These are phyloP conservation scores for Bombycilla garrulus DNA, from an alignment of 2,113 vertebrate species.

Conservation along the genomic window DNA sequence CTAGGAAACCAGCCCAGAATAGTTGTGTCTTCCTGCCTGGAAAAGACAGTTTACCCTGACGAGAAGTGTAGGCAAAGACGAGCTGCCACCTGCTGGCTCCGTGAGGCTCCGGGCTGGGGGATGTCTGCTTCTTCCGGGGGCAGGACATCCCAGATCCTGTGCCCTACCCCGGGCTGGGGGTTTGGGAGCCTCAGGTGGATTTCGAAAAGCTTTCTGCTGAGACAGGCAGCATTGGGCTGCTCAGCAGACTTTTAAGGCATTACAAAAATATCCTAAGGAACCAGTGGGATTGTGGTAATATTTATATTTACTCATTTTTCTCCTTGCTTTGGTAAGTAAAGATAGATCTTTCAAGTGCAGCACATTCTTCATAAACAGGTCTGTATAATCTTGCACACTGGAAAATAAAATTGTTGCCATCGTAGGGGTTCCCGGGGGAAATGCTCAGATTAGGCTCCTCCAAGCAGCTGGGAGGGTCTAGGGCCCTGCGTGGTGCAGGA, in stretches of 20 bases:
- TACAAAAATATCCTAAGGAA: not conserved
- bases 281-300: not conserved
- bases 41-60: not conserved
- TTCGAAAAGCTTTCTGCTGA: not conserved
- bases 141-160: not conserved
- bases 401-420: slow-evolving; percentile 31
- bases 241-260: not conserved
- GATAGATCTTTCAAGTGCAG: not conserved
- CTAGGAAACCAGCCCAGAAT: not conserved
- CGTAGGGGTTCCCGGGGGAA: not conserved
- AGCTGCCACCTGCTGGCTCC: slow-evolving; percentile 45
- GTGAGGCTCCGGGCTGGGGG: not conserved
- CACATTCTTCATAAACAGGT: not conserved
- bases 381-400: not conserved
- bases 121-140: no score
- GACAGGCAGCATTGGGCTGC: not conserved
- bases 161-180: not conserved
- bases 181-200: not conserved
- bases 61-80: not conserved
- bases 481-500: slow-evolving; percentile 32
- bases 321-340: not conserved
- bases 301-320: not conserved
- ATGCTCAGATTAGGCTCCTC: not conserved
- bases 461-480: slow-evolving; percentile 26
- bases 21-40: not conserved